Evolutionary conservation across 2,888 invertebrate species (phyloP).

Genomic region (Acrobasis consociella): DNA sequence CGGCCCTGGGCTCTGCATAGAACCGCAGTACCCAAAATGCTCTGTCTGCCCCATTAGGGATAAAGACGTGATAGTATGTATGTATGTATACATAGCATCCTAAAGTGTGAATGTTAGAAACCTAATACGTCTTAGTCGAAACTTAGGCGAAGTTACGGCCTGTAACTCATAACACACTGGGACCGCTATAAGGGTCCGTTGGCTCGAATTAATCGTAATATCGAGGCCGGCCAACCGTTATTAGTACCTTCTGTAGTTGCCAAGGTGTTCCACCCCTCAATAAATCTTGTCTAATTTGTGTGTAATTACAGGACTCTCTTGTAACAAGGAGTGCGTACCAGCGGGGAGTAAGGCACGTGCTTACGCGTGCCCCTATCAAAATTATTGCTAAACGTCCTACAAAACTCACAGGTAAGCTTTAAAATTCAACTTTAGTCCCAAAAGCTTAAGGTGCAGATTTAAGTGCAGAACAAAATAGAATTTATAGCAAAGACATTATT

Average conservation of each 20-base stretch:
- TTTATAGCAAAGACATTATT: constrained; percentile 46
- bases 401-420: constrained; percentile 27
- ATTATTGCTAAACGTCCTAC: constrained; percentile 41
- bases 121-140: background rate
- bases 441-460: constrained; percentile 33
- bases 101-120: background rate
- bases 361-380: constrained; percentile 63
- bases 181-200: constrained; percentile 47
- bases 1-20: too few relatives aligned
- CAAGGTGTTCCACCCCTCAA: constrained; percentile 82
- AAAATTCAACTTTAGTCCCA: constrained; percentile 39
- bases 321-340: constrained; percentile 80
- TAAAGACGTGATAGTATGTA: too few relatives aligned
- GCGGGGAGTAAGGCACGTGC: constrained; percentile 80
- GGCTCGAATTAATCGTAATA: constrained; percentile 75
- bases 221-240: constrained; percentile 77
- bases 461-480: constrained; percentile 28
- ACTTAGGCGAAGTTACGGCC: constrained; percentile 16
- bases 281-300: constrained; percentile 83
- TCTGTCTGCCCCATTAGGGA: too few relatives aligned
- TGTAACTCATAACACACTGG: constrained; percentile 20
- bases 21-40: too few relatives aligned
- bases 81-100: too few relatives aligned
- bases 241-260: constrained; percentile 80
- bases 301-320: constrained; percentile 81